Evolutionary conservation across 2,888 invertebrate species (phyloP).

Genomic region (Diaperis boleti): DNA sequence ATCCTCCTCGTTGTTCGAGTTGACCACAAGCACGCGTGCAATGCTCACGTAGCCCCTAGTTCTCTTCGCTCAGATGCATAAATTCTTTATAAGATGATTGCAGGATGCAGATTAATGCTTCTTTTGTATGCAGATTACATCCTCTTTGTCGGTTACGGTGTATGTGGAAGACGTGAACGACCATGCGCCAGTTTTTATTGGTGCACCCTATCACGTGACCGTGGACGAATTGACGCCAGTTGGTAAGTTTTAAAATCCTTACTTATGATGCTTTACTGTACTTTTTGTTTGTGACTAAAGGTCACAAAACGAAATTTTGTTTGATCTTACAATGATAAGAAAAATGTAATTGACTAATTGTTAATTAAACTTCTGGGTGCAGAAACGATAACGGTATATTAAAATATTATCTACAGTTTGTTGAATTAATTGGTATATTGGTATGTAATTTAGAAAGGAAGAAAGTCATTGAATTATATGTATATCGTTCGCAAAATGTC

Average conservation of each 20-base stretch:
- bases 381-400: no score
- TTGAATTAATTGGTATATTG: no score
- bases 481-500: no score
- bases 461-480: no score
- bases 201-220: constrained; percentile 82
- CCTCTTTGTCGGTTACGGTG: constrained; percentile 86
- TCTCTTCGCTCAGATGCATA: neutral
- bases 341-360: no score
- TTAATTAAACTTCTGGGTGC: no score
- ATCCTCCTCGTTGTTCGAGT: constrained; percentile 1
- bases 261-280: neutral
- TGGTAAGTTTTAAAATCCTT: constrained; percentile 67
- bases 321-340: no score
- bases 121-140: constrained; percentile 75
- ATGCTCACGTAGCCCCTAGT: constrained; percentile 21
- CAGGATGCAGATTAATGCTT: constrained; percentile 38
- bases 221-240: constrained; percentile 86
- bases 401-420: no score
- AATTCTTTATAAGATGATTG: constrained; percentile 30
- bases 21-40: constrained; percentile 7
- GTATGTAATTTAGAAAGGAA: no score
- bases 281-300: no score
- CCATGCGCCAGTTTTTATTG: constrained; percentile 82
- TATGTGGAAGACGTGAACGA: constrained; percentile 92
- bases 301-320: no score